A percentile compares a stretch with the other conserved stretches of the same genome.
phyloP scores from a whole-genome alignment of 2,888 invertebrate genomes.

The Pherbina coryleti region DNA sequence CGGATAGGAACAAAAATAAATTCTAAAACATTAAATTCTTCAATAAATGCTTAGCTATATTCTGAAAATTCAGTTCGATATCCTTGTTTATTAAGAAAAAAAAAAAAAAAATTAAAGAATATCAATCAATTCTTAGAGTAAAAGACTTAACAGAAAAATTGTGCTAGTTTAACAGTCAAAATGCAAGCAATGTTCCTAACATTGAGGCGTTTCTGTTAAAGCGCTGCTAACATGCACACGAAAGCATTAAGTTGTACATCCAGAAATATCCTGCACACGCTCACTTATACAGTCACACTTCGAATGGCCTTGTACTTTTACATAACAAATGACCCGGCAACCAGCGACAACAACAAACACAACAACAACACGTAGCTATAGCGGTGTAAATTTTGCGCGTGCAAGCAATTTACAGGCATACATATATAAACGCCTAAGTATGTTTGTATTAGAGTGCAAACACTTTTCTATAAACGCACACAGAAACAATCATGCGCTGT shows the following conservation, averaged over 20 bases:
- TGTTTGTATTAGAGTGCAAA: not conserved
- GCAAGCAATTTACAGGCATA: constrained; percentile 19
- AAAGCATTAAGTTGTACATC: not conserved
- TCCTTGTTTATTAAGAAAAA: no score
- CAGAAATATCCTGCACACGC: constrained; percentile 53
- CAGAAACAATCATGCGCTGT: constrained; percentile 26
- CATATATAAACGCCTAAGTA: not conserved
- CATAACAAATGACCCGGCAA: constrained; percentile 57
- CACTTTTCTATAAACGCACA: not conserved
- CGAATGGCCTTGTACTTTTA: constrained; percentile 61
- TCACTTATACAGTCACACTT: constrained; percentile 37
- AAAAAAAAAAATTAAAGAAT: no score
- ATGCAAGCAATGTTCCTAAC: no score
- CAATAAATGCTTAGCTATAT: no score
- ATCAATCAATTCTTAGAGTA: no score
- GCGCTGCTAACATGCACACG: not conserved
- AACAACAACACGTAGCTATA: constrained; percentile 26
- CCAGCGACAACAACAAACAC: constrained; percentile 35
- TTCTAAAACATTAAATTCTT: no score
- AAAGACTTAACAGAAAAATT: no score
- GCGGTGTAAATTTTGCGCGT: constrained; percentile 5
- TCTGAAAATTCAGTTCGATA: no score
- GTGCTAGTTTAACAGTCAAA: no score
- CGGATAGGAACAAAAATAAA: no score
- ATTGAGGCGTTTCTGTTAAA: not conserved